Evolutionary conservation across 2,797 vertebrate genomes (phyloP), one percentile per base, ranked within the genome.

Genomic region (Ceryle rudis): DNA sequence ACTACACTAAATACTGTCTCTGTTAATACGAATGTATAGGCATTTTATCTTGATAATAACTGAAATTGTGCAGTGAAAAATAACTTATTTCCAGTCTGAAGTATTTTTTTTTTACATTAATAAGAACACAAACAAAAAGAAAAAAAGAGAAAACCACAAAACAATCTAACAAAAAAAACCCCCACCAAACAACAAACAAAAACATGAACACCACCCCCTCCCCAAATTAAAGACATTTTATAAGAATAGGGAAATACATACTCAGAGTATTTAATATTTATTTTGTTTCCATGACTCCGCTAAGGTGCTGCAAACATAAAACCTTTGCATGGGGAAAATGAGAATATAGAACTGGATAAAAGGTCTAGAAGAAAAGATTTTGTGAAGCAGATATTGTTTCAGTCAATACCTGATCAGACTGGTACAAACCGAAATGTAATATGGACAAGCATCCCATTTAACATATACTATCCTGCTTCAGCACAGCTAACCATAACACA

Each of bases 261-360:
- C 31, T 57, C 28, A 17, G 1, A 72, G 18, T 44, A 55, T 15
- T 87, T 62, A 19, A 49, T 21, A 78, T 67, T n/a, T 26, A 57
- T 64, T 71, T 12, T 31, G 7, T 41, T 57, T 41, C 64, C 9
- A 20, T 14, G 13, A 17, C 33, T 77, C 28, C n/a, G 19, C 5
- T 54, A 73, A 33, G 15, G 8, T 67, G 10, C 58, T 25, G 6
- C 15, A 46, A 39, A 86, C 16, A 7, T 80, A 52, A 71, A 77
- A 26, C 5, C 19, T 46, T 0, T 37, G 10, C 44, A 78, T 28
- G 9, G 2, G 2, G 12, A 83, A 89, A 65, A 28, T 1, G 1
- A 31, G 14, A 31, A 57, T 39, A 21, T 0, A 44, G 6, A 81
- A 41, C 3, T 4, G 2, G 37, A n/a, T 19, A 62, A 62, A 7